Conservation (phyloP, 2,888 invertebrate species). For the Drosophila rubida region DNA sequence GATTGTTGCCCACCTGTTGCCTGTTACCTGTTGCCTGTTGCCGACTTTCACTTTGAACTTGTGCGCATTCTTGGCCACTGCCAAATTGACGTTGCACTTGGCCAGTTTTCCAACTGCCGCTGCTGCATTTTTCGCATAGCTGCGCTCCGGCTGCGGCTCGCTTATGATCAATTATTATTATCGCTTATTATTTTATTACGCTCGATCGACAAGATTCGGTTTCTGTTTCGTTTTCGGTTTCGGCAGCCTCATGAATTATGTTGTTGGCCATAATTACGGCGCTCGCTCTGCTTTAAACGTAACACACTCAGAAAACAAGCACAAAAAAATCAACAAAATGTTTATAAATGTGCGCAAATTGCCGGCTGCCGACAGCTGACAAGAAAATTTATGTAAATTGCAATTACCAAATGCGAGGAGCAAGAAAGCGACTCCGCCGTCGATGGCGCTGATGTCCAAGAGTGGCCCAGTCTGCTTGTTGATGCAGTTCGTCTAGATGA, state of each 20-base stretch:
- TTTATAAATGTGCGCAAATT: conserved; percentile 62
- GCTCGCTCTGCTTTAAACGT: conserved; percentile 25
- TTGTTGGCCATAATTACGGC: conserved; percentile 58
- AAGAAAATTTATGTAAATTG: conserved; percentile 68
- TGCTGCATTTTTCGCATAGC: conserved; percentile 38
- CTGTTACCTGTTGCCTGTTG: conserved; percentile 1
- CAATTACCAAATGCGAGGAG: conserved; percentile 59
- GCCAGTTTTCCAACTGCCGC: conserved; percentile 22
- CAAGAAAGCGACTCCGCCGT: conserved; percentile 38
- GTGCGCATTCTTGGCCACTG: conserved; percentile 59
- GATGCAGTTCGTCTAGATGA: neutral
- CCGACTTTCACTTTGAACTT: conserved; percentile 64
- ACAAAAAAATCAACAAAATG: conserved; percentile 33
- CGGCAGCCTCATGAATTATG: conserved; percentile 54
- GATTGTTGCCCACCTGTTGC: conserved; percentile 20
- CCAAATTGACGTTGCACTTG: conserved; percentile 33
- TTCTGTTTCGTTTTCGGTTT: conserved; percentile 22
- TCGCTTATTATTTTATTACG: conserved; percentile 65
- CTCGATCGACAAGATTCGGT: conserved; percentile 3
- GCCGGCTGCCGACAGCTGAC: conserved; percentile 64
- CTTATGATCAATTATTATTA: conserved; percentile 60
- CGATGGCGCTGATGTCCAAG: conserved; percentile 6
- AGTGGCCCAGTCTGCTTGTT: neutral
- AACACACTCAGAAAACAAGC: conserved; percentile 5
- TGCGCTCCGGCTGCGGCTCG: conserved; percentile 22